A percentile compares a stretch with the other conserved stretches of the same genome.
phyloP scores from a whole-genome alignment of 2,113 vertebrate genomes.

The Zosterops pallidus region DNA sequence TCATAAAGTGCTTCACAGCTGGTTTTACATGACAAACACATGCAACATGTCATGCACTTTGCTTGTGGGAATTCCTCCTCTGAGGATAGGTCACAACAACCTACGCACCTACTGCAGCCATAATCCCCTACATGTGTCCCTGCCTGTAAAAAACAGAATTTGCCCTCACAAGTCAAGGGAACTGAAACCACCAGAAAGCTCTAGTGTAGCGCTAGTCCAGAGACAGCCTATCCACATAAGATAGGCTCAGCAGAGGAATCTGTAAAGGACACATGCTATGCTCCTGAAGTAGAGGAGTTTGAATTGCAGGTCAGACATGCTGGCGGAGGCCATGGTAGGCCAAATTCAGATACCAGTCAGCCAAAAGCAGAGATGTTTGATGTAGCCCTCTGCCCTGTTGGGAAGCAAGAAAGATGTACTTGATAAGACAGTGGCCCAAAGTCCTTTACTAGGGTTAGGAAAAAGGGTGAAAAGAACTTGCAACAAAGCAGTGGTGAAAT shows the following conservation, averaged over 20 bases:
- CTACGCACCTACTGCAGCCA: rapidly evolving
- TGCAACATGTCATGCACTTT: background rate
- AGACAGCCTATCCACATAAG: background rate
- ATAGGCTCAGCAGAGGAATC: background rate
- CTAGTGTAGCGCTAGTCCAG: background rate
- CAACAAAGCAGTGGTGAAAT: background rate
- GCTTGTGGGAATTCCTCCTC: background rate
- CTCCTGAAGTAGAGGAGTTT: background rate
- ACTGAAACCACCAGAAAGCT: background rate
- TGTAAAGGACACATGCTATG: background rate
- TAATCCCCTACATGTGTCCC: background rate
- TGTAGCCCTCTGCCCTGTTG: background rate
- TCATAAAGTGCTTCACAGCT: background rate
- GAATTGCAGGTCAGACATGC: background rate
- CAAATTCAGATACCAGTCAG: background rate
- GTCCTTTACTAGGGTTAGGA: background rate
- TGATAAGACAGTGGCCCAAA: background rate
- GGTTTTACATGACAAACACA: background rate
- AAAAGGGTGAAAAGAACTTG: background rate
- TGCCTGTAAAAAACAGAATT: background rate
- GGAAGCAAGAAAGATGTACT: background rate
- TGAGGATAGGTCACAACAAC: background rate
- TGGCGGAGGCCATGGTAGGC: background rate
- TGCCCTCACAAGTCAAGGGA: background rate
- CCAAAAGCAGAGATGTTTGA: background rate